phyloP scores from a whole-genome alignment of 1,140 invertebrate species.

The Drosophila arizonae region DNA sequence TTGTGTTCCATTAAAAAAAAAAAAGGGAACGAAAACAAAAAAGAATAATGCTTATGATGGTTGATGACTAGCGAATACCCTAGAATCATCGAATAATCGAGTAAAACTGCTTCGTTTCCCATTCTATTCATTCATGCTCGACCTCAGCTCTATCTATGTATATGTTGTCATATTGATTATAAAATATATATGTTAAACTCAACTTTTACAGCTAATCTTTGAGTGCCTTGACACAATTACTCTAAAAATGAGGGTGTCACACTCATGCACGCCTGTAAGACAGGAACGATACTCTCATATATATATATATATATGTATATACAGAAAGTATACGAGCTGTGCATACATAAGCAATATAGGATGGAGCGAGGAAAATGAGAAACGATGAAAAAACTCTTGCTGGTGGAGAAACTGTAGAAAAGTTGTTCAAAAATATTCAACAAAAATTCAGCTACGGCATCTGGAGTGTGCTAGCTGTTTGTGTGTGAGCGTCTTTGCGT shows the following conservation, averaged over 20 bases:
- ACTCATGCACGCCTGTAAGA: too few relatives aligned
- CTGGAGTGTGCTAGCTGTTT: constrained; percentile 23
- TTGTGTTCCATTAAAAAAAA: constrained; percentile 77
- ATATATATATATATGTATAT: too few relatives aligned
- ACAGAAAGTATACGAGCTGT: constrained; percentile 1
- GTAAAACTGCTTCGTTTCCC: not conserved
- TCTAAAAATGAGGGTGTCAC: too few relatives aligned
- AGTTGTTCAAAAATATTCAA: constrained; percentile 64
- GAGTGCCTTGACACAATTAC: too few relatives aligned
- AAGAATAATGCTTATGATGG: not conserved
- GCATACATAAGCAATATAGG: constrained; percentile 24
- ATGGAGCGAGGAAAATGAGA: constrained; percentile 8
- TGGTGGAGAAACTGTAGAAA: constrained; percentile 65
- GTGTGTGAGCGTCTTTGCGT: not conserved
- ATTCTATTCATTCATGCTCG: too few relatives aligned
- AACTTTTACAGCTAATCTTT: too few relatives aligned
- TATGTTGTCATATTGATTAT: too few relatives aligned
- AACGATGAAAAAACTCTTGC: constrained; percentile 46
- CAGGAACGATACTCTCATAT: too few relatives aligned
- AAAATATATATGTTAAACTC: too few relatives aligned
- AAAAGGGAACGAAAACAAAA: constrained; percentile 50
- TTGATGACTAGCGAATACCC: constrained; percentile 7
- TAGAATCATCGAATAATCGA: not conserved
- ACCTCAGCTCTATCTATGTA: too few relatives aligned
- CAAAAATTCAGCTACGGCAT: constrained; percentile 66